Evolutionary conservation across 2,797 vertebrate genomes (phyloP).

Genomic region (Vultur gryphus): DNA sequence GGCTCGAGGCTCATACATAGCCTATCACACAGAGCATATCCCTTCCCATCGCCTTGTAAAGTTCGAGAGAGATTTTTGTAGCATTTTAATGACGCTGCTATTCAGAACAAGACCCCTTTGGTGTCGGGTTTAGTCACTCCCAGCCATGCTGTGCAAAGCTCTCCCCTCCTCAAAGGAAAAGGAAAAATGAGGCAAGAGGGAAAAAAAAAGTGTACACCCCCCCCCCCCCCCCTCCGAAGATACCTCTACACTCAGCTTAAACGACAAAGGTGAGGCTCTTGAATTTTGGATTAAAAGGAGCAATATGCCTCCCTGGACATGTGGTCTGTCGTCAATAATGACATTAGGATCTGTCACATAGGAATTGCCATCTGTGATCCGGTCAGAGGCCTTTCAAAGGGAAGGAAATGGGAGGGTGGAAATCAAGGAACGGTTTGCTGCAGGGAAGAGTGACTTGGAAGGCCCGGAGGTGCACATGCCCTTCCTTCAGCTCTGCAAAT

Average conservation of each 20-base stretch:
- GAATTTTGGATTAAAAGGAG: conserved; percentile 28
- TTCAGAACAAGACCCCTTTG: neutral
- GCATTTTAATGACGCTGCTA: neutral
- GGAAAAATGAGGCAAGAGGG: neutral
- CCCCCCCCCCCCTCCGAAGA: neutral
- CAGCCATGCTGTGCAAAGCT: neutral
- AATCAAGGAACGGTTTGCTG: neutral
- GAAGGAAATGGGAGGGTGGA: neutral
- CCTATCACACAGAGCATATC: neutral
- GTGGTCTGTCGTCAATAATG: conserved; percentile 21
- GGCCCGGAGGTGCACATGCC: neutral
- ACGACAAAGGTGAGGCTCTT: conserved; percentile 1
- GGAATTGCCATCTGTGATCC: conserved; percentile 35
- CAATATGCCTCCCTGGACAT: neutral
- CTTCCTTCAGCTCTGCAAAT: neutral
- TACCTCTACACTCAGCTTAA: neutral
- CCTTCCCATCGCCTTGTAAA: neutral
- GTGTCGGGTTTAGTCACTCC: neutral
- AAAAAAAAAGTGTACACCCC: neutral
- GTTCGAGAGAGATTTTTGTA: neutral
- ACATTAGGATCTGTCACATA: conserved; percentile 4
- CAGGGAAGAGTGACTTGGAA: neutral
- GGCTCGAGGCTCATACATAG: neutral
- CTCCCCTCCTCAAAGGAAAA: neutral
- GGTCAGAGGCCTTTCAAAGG: conserved; percentile 1